phyloP scores from a whole-genome alignment of 1,140 invertebrate genomes.

The Neodiprion lecontei region DNA sequence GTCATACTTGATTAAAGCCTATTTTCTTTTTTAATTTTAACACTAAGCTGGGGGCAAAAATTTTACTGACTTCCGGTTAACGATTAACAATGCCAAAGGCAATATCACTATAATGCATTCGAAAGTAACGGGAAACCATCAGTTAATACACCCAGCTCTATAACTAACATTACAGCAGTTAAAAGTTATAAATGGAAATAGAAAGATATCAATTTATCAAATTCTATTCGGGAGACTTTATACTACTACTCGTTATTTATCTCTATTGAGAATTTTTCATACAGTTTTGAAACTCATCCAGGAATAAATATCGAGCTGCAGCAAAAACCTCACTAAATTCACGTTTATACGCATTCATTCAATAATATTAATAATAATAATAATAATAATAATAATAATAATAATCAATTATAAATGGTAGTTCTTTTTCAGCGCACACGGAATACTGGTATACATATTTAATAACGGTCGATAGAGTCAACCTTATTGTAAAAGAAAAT shows the following conservation, averaged over 20 bases:
- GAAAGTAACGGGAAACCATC: background rate
- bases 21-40: background rate
- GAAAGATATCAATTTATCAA: slow-evolving; percentile 8
- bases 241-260: background rate
- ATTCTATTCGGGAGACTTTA: background rate
- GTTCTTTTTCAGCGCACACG: background rate
- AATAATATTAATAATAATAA: background rate
- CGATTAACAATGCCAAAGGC: background rate
- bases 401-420: background rate
- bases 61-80: slow-evolving; percentile 1
- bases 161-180: slow-evolving; percentile 3
- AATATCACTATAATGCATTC: background rate
- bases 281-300: background rate
- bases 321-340: background rate
- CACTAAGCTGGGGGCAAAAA: background rate
- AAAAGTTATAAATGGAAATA: slow-evolving; percentile 8
- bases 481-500: background rate
- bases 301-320: background rate
- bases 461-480: background rate
- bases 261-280: background rate
- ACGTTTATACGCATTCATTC: background rate
- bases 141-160: background rate
- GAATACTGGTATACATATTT: slow-evolving; percentile 4
- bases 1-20: background rate
- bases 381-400: background rate